Conservation (phyloP, 2,113 vertebrate species). For the Sigmodon hispidus region DNA sequence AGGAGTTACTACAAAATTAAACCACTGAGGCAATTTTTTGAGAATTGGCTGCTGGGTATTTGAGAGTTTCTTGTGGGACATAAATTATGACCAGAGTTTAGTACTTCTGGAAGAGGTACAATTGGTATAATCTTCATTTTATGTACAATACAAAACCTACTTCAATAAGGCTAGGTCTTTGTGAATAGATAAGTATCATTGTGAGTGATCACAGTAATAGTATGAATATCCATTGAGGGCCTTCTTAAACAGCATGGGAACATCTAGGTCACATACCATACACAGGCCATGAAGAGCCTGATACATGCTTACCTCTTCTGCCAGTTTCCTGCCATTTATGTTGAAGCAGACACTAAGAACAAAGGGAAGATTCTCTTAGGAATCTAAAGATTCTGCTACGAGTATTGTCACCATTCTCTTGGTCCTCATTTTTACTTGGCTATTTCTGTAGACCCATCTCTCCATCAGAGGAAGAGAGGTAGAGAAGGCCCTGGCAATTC, state of each 20-base stretch:
- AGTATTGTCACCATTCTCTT: not conserved
- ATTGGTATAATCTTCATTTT: not conserved
- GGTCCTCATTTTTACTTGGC: not conserved
- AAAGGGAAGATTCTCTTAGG: not conserved
- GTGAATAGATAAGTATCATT: not conserved
- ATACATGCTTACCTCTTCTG: not conserved
- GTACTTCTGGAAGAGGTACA: not conserved
- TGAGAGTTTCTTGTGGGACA: too few species aligned
- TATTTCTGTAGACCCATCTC: not conserved
- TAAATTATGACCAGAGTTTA: too few species aligned
- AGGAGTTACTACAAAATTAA: too few species aligned
- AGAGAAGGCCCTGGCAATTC: not conserved
- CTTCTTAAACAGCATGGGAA: not conserved
- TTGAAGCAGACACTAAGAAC: not conserved
- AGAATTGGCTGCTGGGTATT: too few species aligned
- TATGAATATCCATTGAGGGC: not conserved
- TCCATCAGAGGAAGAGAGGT: not conserved
- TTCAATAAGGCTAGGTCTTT: fast-evolving
- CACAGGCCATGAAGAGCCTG: not conserved
- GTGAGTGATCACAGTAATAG: not conserved
- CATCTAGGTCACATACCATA: not conserved
- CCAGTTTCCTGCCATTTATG: not conserved
- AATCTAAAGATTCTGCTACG: not conserved
- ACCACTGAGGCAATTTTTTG: too few species aligned
- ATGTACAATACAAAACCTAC: not conserved